Evolutionary conservation across 2,797 vertebrate species (phyloP).

Genomic region (Crax fasciolata): DNA sequence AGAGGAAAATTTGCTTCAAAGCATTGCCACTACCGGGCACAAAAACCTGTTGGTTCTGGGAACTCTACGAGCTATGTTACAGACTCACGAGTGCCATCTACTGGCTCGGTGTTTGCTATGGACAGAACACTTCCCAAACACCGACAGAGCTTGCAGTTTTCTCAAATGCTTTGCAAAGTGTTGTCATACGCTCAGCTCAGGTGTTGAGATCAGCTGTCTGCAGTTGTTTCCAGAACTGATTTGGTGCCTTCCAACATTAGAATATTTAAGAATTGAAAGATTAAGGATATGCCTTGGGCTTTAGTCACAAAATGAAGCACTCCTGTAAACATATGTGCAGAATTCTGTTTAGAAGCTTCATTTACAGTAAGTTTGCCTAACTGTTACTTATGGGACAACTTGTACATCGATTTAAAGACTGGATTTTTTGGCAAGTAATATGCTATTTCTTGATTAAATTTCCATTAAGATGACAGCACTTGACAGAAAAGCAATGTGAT

Average conservation of each 20-base stretch:
- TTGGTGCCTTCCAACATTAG: neutral
- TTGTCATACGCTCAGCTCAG: neutral
- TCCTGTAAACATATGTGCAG: neutral
- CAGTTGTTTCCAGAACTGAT: neutral
- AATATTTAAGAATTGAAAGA: neutral
- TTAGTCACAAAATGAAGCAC: neutral
- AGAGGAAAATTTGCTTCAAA: neutral
- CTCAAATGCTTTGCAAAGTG: neutral
- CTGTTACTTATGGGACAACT: neutral
- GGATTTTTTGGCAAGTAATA: neutral
- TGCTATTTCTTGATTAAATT: neutral
- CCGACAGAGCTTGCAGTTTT: neutral
- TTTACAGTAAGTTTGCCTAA: neutral
- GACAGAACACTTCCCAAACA: neutral
- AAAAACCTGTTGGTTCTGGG: neutral
- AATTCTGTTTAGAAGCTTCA: neutral
- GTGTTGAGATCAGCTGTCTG: neutral
- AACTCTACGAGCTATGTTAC: neutral
- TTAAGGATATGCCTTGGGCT: neutral
- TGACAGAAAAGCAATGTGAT: neutral
- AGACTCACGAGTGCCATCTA: constrained; percentile 47
- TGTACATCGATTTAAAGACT: neutral
- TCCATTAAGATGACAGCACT: constrained; percentile 4
- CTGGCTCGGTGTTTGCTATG: neutral
- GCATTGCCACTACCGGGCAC: neutral